These are phyloP conservation scores for Kryptopterus vitreolus DNA, from an alignment of 2,797 vertebrate genomes.

Conservation along the genomic window DNA sequence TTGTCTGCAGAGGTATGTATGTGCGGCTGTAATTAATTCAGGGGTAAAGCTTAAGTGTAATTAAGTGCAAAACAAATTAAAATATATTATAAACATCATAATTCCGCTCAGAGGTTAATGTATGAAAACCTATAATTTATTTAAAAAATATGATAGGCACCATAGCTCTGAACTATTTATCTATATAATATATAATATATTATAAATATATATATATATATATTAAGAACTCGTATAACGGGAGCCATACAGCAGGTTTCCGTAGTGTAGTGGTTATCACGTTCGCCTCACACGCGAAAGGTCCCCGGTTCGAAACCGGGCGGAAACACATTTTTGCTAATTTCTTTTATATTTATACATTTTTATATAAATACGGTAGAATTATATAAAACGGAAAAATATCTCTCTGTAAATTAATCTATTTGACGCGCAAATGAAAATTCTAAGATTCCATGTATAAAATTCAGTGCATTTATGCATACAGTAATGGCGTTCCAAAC, in stretches of 20 bases:
- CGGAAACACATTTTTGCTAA: background rate
- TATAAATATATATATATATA: no score
- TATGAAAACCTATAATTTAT: background rate
- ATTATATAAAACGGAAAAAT: no score
- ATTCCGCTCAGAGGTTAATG: background rate
- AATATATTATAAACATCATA: background rate
- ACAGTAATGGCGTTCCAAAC: background rate
- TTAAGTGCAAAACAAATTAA: background rate
- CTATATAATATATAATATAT: no score
- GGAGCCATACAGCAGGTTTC: no score
- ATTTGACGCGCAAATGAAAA: background rate
- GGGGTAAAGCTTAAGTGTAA: no score
- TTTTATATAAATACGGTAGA: no score
- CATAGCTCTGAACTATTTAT: background rate
- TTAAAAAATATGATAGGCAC: background rate
- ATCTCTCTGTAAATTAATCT: no score
- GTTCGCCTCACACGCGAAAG: slow-evolving; percentile 42
- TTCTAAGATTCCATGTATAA: no score
- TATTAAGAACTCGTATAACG: no score
- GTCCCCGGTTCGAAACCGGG: slow-evolving; percentile 53
- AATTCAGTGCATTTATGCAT: background rate
- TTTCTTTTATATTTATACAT: no score
- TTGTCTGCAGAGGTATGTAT: background rate
- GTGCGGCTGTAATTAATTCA: background rate
- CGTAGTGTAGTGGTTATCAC: slow-evolving; percentile 50